phyloP scores from a whole-genome alignment of 2,888 invertebrate species.

The Hirtodrosophila confusa region DNA sequence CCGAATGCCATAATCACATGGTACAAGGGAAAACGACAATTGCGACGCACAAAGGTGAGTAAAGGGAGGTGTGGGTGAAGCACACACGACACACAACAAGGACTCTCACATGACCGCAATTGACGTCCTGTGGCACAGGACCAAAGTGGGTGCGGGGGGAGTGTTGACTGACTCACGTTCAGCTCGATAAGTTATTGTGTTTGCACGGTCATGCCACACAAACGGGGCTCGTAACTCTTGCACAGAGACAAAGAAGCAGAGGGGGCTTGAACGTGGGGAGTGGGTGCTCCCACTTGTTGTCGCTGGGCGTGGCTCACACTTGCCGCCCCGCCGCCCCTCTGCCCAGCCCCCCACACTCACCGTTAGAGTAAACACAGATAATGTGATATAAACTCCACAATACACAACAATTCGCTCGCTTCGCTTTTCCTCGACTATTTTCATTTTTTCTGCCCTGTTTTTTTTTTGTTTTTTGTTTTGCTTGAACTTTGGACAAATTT shows the following conservation, averaged over 20 bases:
- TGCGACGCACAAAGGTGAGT: slow-evolving; percentile 91
- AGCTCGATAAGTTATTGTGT: slow-evolving; percentile 78
- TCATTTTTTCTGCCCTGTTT: slow-evolving; percentile 14
- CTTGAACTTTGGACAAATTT: slow-evolving; percentile 76
- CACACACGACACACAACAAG: neutral
- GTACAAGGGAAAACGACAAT: slow-evolving; percentile 94
- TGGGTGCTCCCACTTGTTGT: slow-evolving; percentile 71
- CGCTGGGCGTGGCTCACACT: slow-evolving; percentile 72
- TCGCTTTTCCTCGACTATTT: slow-evolving; percentile 38
- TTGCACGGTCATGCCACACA: slow-evolving; percentile 72
- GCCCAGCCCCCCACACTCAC: slow-evolving; percentile 13
- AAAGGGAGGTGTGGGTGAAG: neutral
- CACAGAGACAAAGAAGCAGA: slow-evolving; percentile 3
- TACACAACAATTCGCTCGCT: slow-evolving; percentile 53
- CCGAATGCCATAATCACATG: slow-evolving; percentile 94
- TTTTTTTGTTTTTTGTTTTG: slow-evolving; percentile 26
- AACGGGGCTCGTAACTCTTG: slow-evolving; percentile 63
- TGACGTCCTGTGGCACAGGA: slow-evolving; percentile 49
- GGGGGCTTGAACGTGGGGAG: neutral
- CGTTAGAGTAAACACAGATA: slow-evolving; percentile 81
- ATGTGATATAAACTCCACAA: slow-evolving; percentile 81
- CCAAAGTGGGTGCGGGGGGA: neutral
- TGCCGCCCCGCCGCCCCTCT: slow-evolving; percentile 3
- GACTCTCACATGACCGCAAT: slow-evolving; percentile 67
- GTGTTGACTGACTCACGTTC: slow-evolving; percentile 71